These are phyloP conservation scores for Ametastegia equiseti DNA, from an alignment of 2,888 invertebrate genomes.

Conservation along the genomic window DNA sequence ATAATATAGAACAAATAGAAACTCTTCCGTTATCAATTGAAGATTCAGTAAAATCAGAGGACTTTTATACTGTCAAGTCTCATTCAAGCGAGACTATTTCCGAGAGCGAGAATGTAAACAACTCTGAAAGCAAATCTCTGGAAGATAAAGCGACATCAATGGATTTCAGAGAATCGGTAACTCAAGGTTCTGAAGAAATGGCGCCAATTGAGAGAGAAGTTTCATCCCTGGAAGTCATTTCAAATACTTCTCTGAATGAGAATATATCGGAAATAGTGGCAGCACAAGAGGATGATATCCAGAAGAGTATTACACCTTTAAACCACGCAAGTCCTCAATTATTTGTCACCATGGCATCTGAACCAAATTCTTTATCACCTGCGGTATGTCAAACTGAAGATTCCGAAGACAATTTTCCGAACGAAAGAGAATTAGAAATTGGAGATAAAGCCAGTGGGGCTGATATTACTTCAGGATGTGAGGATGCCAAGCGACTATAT, in stretches of 20 bases:
- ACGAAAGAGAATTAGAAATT: conserved; percentile 61
- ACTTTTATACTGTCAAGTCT: not conserved
- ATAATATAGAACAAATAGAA: conserved; percentile 16
- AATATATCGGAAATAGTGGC: not conserved
- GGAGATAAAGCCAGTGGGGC: conserved; percentile 56
- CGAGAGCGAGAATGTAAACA: not conserved
- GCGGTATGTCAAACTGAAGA: conserved; percentile 64
- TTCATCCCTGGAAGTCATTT: conserved; percentile 11
- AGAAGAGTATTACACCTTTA: not conserved
- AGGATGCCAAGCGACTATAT: conserved; percentile 74
- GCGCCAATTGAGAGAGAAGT: not conserved
- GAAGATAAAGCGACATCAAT: not conserved
- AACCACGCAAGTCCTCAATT: conserved; percentile 54
- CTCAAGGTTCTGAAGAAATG: conserved; percentile 12
- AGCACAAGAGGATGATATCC: not conserved
- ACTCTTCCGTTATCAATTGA: not conserved
- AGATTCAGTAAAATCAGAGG: not conserved
- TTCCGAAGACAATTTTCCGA: conserved; percentile 64
- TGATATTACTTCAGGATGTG: conserved; percentile 64
- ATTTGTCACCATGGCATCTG: conserved; percentile 57
- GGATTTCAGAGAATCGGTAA: not conserved
- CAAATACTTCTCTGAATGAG: not conserved
- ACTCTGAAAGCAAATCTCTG: not conserved
- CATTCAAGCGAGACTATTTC: not conserved
- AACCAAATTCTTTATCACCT: conserved; percentile 63